phyloP scores from a whole-genome alignment of 2,888 invertebrate genomes.

The Pinctada fucata region DNA sequence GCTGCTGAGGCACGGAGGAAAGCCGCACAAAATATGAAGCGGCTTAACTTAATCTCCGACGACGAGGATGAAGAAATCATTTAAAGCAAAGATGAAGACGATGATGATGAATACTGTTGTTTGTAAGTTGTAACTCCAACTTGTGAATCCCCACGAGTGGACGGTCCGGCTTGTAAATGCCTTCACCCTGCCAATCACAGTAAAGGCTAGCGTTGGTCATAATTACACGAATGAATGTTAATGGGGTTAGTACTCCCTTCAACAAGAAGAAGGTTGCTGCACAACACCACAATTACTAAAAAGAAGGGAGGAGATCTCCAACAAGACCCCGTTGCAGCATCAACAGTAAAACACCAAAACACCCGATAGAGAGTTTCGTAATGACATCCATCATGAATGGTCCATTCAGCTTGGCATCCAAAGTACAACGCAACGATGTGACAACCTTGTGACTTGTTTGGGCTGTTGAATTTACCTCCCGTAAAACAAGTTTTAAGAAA shows the following conservation, averaged over 20 bases:
- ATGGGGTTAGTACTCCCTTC: background rate
- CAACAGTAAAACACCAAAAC: too few relatives aligned
- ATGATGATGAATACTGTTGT: too few relatives aligned
- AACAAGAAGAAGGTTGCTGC: background rate
- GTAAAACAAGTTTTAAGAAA: background rate
- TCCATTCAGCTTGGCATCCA: background rate
- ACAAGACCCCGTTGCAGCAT: too few relatives aligned
- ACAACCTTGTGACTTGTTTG: constrained; percentile 1
- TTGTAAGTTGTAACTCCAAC: too few relatives aligned
- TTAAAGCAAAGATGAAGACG: too few relatives aligned
- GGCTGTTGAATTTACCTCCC: constrained; percentile 1
- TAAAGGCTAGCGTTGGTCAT: background rate
- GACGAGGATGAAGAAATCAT: too few relatives aligned
- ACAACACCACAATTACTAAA: background rate
- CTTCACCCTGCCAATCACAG: background rate
- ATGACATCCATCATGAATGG: background rate
- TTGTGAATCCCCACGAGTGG: background rate
- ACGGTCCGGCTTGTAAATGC: background rate
- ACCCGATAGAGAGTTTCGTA: too few relatives aligned
- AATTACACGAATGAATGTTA: background rate
- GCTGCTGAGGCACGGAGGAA: too few relatives aligned
- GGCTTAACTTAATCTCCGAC: too few relatives aligned
- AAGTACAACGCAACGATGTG: too few relatives aligned
- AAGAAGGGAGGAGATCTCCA: too few relatives aligned
- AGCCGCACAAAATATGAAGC: too few relatives aligned